These are phyloP conservation scores for Enoplosus armatus DNA, from an alignment of 2,797 vertebrate genomes.

Conservation along the genomic window DNA sequence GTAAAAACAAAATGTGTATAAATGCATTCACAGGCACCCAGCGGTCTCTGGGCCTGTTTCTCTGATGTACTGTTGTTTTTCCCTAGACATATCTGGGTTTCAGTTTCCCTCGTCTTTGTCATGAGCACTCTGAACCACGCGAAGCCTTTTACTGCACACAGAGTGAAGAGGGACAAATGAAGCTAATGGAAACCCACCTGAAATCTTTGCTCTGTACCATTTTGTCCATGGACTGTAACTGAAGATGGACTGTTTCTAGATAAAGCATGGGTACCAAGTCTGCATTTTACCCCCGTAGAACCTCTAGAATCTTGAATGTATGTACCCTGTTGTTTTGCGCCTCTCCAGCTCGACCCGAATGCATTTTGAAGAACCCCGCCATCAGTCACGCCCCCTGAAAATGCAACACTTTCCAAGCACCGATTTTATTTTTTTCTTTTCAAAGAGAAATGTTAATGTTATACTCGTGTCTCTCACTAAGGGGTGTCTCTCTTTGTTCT, in stretches of 20 bases:
- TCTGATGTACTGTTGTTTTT: slow-evolving; percentile 69
- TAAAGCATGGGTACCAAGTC: slow-evolving; percentile 71
- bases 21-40: slow-evolving; percentile 47
- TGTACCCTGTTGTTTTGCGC: slow-evolving; percentile 64
- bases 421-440: slow-evolving; percentile 52
- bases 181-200: slow-evolving; percentile 33
- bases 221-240: slow-evolving; percentile 51
- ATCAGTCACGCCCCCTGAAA: slow-evolving; percentile 57
- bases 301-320: slow-evolving; percentile 78
- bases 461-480: slow-evolving; percentile 67
- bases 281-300: slow-evolving; percentile 69
- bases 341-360: slow-evolving; percentile 73
- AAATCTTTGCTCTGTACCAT: slow-evolving; percentile 42
- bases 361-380: slow-evolving; percentile 58
- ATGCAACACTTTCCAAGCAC: slow-evolving; percentile 68
- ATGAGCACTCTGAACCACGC: slow-evolving; percentile 69
- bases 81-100: slow-evolving; percentile 64
- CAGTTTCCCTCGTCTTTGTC: slow-evolving; percentile 37
- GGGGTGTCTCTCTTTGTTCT: slow-evolving; percentile 71
- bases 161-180: slow-evolving; percentile 53
- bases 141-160: slow-evolving; percentile 77
- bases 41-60: slow-evolving; percentile 46
- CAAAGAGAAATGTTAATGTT: slow-evolving; percentile 70
- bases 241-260: slow-evolving; percentile 54
- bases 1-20: slow-evolving; percentile 62